phyloP scores from a whole-genome alignment of 2,113 vertebrate species.

The Melanotaenia duboulayi region DNA sequence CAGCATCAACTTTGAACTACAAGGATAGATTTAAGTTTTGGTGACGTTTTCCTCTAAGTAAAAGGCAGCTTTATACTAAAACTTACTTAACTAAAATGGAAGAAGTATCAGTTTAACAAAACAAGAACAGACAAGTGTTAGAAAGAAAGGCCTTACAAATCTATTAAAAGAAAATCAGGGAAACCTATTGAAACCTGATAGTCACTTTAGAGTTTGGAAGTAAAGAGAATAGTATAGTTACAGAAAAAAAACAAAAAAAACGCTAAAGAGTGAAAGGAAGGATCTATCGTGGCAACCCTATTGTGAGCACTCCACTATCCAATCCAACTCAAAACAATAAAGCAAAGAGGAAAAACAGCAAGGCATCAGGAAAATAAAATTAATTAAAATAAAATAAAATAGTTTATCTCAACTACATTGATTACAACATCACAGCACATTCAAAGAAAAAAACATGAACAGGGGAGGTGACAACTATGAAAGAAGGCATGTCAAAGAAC shows the following conservation, averaged over 20 bases:
- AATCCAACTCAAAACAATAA: slow-evolving; percentile 87
- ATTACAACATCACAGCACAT: slow-evolving; percentile 84
- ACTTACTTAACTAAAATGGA: slow-evolving; percentile 3
- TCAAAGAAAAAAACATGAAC: slow-evolving; percentile 84
- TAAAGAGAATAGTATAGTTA: slow-evolving; percentile 14
- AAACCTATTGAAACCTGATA: slow-evolving; percentile 9
- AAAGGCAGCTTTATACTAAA: slow-evolving; percentile 16
- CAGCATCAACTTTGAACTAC: slow-evolving; percentile 16
- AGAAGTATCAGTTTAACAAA: slow-evolving; percentile 7
- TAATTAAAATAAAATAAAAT: slow-evolving; percentile 28
- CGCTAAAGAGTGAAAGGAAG: slow-evolving; percentile 34
- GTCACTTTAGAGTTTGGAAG: slow-evolving; percentile 24
- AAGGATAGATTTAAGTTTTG: slow-evolving; percentile 18
- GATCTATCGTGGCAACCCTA: slow-evolving; percentile 97
- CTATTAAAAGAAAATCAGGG: slow-evolving; percentile 24
- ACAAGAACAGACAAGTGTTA: slow-evolving; percentile 5
- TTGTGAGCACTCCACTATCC: slow-evolving; percentile 95
- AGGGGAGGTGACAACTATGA: slow-evolving; percentile 70
- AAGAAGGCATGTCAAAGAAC: slow-evolving; percentile 72
- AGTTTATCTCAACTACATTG: slow-evolving; percentile 33
- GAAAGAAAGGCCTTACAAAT: slow-evolving; percentile 13
- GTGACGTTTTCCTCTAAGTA: slow-evolving; percentile 12
- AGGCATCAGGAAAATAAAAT: slow-evolving; percentile 83
- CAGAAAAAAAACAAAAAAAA: slow-evolving; percentile 20
- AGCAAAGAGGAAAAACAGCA: slow-evolving; percentile 72